These are phyloP conservation scores for Daktulosphaira vitifoliae DNA, from an alignment of 1,140 invertebrate genomes.

Conservation along the genomic window DNA sequence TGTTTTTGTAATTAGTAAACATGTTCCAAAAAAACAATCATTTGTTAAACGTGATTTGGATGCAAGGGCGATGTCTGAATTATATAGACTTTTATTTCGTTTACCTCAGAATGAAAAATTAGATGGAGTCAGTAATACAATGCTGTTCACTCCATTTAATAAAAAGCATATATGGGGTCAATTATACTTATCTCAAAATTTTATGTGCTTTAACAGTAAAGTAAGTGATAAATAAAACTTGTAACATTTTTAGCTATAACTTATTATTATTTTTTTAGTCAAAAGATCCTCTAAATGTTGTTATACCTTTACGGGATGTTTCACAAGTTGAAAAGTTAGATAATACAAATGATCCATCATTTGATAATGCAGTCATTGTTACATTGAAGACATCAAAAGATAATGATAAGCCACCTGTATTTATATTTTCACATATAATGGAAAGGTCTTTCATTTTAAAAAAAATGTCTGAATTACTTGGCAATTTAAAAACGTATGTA, in stretches of 20 bases:
- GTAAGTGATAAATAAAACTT: constrained; percentile 49
- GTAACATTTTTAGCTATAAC: background rate
- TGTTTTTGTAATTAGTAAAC: constrained; percentile 53
- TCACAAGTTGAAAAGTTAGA: constrained; percentile 62
- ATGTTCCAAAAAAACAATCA: constrained; percentile 75
- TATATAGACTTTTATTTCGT: constrained; percentile 73
- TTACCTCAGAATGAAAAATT: constrained; percentile 81
- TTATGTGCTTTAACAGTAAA: constrained; percentile 90
- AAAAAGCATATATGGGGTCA: constrained; percentile 82
- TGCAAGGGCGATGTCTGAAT: constrained; percentile 82
- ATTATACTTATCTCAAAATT: constrained; percentile 88
- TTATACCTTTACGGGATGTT: constrained; percentile 80
- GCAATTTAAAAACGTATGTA: constrained; percentile 45
- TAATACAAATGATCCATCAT: constrained; percentile 49
- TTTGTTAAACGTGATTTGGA: constrained; percentile 90
- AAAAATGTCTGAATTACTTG: constrained; percentile 80
- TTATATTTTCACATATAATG: constrained; percentile 80
- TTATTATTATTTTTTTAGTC: constrained; percentile 50
- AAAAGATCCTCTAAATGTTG: constrained; percentile 69
- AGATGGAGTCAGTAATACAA: constrained; percentile 83
- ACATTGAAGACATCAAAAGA: constrained; percentile 65
- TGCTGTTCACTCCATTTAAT: constrained; percentile 91
- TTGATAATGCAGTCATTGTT: constrained; percentile 77
- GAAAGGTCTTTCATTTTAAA: constrained; percentile 82
- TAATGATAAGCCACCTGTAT: constrained; percentile 54